phyloP scores from a whole-genome alignment of 2,113 vertebrate species.

The Ivindomyrus marchei region DNA sequence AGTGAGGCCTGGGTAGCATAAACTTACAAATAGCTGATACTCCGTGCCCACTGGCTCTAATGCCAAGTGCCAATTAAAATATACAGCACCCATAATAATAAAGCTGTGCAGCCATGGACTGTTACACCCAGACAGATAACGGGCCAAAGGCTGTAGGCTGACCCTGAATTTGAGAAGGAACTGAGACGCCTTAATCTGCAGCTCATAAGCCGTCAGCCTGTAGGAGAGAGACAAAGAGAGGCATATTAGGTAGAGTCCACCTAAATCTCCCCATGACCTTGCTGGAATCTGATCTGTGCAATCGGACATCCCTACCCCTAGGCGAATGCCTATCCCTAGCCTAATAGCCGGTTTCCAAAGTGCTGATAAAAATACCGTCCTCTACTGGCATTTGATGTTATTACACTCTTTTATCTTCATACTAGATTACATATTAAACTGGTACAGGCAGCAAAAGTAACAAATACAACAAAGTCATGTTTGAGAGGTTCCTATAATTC shows the following conservation, averaged over 20 bases:
- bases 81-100: background rate
- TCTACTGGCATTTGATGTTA: background rate
- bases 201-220: background rate
- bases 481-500: background rate
- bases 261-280: background rate
- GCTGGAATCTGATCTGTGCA: background rate
- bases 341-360: background rate
- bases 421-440: background rate
- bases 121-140: background rate
- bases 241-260: background rate
- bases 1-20: background rate
- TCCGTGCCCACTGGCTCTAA: background rate
- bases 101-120: background rate
- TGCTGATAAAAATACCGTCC: background rate
- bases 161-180: background rate
- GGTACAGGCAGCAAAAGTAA: background rate
- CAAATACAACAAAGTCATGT: background rate
- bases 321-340: background rate
- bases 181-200: background rate
- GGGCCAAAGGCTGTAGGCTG: background rate
- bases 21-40: background rate
- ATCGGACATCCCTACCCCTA: background rate
- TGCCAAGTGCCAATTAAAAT: background rate
- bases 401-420: background rate
- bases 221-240: background rate